These are phyloP conservation scores for Enoplolaimus lenunculus DNA, from an alignment of 2,888 invertebrate genomes.

Conservation along the genomic window DNA sequence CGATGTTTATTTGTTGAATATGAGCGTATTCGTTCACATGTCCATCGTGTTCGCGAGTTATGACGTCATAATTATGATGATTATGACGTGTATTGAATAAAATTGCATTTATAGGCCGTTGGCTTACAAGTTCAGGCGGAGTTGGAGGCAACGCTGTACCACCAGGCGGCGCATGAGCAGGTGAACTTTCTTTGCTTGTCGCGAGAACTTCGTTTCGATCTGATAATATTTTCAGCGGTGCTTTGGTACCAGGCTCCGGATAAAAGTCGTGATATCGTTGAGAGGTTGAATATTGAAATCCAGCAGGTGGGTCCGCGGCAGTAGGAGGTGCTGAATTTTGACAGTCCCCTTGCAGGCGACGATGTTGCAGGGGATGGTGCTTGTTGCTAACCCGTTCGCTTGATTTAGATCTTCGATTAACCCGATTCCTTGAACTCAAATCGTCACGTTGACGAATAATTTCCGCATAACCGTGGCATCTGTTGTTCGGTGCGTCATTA, in stretches of 20 bases:
- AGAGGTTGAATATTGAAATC: background rate
- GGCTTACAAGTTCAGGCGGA: background rate
- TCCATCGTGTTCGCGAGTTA: background rate
- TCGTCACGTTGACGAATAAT: background rate
- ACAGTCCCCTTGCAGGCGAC: background rate
- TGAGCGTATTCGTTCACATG: background rate
- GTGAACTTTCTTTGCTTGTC: too few relatives aligned
- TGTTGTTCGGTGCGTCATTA: background rate
- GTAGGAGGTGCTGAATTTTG: background rate
- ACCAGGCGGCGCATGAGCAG: background rate
- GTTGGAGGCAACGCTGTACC: background rate
- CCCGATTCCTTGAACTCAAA: background rate
- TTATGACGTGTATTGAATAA: background rate
- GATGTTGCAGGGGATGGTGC: background rate
- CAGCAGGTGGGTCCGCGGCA: too few relatives aligned
- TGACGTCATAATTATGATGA: background rate
- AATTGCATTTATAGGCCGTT: too few relatives aligned
- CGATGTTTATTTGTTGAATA: background rate
- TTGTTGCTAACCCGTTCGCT: background rate
- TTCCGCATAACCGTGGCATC: too few relatives aligned
- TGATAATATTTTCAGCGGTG: constrained; percentile 14
- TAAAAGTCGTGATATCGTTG: background rate
- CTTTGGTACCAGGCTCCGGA: background rate
- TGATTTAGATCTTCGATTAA: background rate
- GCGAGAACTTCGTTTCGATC: constrained; percentile 13